Conservation (phyloP, 2,888 invertebrate species). For the Cataglyphis altisquamis region DNA sequence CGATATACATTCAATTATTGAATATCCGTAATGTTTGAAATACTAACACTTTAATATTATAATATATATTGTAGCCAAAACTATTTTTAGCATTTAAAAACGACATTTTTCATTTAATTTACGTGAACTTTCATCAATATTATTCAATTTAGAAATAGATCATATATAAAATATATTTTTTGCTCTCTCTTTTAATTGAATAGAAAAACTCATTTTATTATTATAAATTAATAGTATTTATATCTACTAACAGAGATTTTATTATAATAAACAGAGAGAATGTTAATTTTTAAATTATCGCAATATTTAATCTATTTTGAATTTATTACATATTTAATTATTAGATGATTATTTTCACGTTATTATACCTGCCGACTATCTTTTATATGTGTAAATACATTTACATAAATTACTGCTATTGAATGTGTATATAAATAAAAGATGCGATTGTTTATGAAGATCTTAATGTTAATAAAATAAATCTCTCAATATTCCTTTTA, state of each 20-base stretch:
- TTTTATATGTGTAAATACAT: background rate
- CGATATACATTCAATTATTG: background rate
- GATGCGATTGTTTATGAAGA: conserved; percentile 7
- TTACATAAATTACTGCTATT: conserved; percentile 2
- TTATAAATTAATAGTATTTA: background rate
- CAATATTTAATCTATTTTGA: background rate
- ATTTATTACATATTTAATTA: background rate
- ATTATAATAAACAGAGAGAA: conserved; percentile 1
- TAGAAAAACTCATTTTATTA: background rate
- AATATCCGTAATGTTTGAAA: background rate
- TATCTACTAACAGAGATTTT: background rate
- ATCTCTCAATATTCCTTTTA: background rate
- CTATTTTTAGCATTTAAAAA: background rate
- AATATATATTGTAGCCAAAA: background rate
- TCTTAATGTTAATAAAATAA: background rate
- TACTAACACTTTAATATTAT: background rate
- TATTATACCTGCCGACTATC: background rate
- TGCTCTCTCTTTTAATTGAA: background rate
- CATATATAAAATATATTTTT: background rate
- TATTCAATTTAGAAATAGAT: background rate
- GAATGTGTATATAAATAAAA: background rate
- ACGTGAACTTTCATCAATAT: background rate
- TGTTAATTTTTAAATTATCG: background rate
- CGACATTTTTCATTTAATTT: background rate
- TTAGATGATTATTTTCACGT: background rate